Conservation (phyloP, 2,888 invertebrate genomes). For the Drosophila monieri region DNA sequence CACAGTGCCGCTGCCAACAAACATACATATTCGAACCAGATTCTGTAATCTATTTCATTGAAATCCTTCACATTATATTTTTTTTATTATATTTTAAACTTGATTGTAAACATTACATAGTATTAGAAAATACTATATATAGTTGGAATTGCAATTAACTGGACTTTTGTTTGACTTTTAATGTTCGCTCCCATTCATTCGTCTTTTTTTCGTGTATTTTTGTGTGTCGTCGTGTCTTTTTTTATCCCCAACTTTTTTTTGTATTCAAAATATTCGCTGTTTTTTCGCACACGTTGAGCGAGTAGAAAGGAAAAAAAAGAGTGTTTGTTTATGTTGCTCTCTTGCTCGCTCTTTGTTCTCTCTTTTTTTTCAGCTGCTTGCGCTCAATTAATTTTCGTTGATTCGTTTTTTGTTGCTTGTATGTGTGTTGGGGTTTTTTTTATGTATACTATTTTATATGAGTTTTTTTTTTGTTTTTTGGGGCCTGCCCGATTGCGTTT, state of each 20-base stretch:
- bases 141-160: slow-evolving; percentile 1
- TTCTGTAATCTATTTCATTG: not conserved
- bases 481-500: slow-evolving; percentile 36
- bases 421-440: slow-evolving; percentile 67
- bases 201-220: slow-evolving; percentile 31
- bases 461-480: slow-evolving; percentile 42
- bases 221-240: slow-evolving; percentile 54
- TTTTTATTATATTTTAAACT: not conserved
- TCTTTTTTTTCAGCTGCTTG: slow-evolving; percentile 65
- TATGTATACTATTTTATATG: slow-evolving; percentile 81
- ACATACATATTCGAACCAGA: not conserved
- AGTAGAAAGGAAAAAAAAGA: slow-evolving; percentile 50
- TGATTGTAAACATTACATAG: not conserved
- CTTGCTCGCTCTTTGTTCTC: slow-evolving; percentile 55
- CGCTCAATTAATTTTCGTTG: slow-evolving; percentile 78
- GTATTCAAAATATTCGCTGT: slow-evolving; percentile 47
- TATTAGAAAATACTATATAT: not conserved
- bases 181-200: slow-evolving; percentile 69
- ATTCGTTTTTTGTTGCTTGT: slow-evolving; percentile 67
- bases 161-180: slow-evolving; percentile 55
- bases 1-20: not conserved
- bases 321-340: slow-evolving; percentile 76
- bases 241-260: slow-evolving; percentile 64
- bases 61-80: not conserved
- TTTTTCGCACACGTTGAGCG: slow-evolving; percentile 45